Evolutionary conservation across 2,888 invertebrate genomes (phyloP), one percentile per base, ranked within the genome.

Genomic region (Ephialtes manifestator): DNA sequence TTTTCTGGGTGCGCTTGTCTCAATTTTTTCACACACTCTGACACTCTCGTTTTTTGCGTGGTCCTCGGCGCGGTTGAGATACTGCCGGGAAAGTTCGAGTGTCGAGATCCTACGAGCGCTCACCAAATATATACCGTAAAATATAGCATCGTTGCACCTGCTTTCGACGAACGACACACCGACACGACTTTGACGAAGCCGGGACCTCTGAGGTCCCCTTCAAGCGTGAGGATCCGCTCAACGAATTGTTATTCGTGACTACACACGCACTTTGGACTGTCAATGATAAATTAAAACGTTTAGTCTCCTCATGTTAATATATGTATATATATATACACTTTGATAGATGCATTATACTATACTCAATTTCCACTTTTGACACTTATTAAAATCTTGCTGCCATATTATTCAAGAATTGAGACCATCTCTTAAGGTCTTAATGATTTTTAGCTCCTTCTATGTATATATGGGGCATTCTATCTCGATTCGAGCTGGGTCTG

Each of bases 71-170:
- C 53, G 24, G 68, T 68, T 48, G 58, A 55, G 81, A 63, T 48
- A 74, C 13, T 46, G 15, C 15, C 4, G 39, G 35, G 81, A 75
- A 68, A 60, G 46, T 39, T 60, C 78, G 78, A 79, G 60, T 70
- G 58, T 71, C 70, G 71, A 75, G 35, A 68, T 31, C 81, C 81
- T 55, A 20, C 46, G 60, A 75, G 60, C 58, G 55, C n/a, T 28
- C 75, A 60, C 81, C 67, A 75, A 75, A 75, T 74, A 10, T 20
- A 31, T 39, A 43, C 24, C 24, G 2, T 24, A 1, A 24, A 24
- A 39, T 60, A 58, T 55, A 31, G 31, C 15, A 58, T 51, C 65
- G 70, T 81, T 75, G 51, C 81, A 81, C 75, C 81, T 75, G 75
- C 68, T 15, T 46, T 46, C 46, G 4, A 46, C 46, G 46, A 15